Conservation (phyloP, 2,888 invertebrate species). For the Baronia brevicornis region DNA sequence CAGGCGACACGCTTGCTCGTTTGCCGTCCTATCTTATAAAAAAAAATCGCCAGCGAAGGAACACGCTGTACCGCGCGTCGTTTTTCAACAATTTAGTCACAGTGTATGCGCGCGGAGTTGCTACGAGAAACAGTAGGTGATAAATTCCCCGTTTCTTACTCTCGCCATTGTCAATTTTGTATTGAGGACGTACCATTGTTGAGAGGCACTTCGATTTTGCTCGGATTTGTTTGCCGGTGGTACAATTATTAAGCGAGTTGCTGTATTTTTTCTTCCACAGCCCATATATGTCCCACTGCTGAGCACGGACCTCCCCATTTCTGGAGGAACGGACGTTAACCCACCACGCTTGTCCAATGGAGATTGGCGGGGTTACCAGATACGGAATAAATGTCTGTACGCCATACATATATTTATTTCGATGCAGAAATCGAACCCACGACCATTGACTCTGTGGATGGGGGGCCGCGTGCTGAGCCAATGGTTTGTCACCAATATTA, state of each 20-base stretch:
- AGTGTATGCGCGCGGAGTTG: conserved; percentile 36
- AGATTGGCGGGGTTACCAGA: no score
- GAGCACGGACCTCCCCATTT: no score
- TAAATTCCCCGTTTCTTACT: conserved; percentile 59
- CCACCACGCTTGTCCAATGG: no score
- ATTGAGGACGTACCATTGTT: conserved; percentile 68
- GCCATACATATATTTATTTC: no score
- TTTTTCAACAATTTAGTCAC: conserved; percentile 59
- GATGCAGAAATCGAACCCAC: no score
- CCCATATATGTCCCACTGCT: no score
- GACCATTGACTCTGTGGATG: neutral
- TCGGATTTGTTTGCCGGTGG: conserved; percentile 50
- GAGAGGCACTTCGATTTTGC: conserved; percentile 66
- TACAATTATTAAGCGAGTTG: conserved; percentile 18
- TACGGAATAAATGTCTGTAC: no score
- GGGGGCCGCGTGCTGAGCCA: neutral
- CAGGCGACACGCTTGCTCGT: no score
- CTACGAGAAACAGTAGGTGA: conserved; percentile 61
- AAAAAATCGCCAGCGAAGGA: no score
- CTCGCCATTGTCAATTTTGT: conserved; percentile 66
- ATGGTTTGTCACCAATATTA: neutral
- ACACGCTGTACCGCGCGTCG: conserved; percentile 22
- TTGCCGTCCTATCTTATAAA: no score
- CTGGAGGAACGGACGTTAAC: no score
- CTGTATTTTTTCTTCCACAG: neutral